Evolutionary conservation across 2,797 vertebrate species (phyloP).

Genomic region (Varecia variegata): DNA sequence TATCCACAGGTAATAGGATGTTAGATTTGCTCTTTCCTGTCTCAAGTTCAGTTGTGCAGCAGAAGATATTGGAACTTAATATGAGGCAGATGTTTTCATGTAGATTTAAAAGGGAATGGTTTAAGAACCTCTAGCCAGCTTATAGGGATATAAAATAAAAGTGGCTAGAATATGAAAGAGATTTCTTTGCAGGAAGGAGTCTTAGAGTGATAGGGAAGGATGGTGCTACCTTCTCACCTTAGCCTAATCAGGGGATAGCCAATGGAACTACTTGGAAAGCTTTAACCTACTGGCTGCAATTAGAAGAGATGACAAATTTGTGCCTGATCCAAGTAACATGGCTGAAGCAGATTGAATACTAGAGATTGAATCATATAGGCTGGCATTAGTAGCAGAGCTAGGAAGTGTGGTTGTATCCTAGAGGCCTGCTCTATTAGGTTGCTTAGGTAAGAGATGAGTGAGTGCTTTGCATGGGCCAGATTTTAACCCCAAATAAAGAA

Average conservation of each 20-base stretch:
- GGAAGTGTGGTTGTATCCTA: not conserved
- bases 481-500: not conserved
- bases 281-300: not conserved
- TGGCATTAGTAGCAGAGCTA: not conserved
- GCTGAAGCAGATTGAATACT: not conserved
- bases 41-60: not conserved
- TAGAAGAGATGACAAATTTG: not conserved
- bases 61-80: not conserved
- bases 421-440: not conserved
- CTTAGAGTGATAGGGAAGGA: not conserved
- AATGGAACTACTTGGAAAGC: not conserved
- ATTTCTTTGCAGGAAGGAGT: not conserved
- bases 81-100: not conserved
- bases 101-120: not conserved
- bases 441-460: not conserved
- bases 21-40: not conserved
- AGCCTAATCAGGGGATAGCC: not conserved
- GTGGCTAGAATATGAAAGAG: not conserved
- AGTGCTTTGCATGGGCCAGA: not conserved
- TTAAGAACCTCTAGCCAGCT: not conserved
- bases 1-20: not conserved
- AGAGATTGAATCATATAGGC: not conserved
- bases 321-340: not conserved
- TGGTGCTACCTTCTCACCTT: not conserved
- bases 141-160: not conserved